Base-by-base conservation (phyloP, 2,888 invertebrate species). In the Lomographa bimaculata region DNA sequence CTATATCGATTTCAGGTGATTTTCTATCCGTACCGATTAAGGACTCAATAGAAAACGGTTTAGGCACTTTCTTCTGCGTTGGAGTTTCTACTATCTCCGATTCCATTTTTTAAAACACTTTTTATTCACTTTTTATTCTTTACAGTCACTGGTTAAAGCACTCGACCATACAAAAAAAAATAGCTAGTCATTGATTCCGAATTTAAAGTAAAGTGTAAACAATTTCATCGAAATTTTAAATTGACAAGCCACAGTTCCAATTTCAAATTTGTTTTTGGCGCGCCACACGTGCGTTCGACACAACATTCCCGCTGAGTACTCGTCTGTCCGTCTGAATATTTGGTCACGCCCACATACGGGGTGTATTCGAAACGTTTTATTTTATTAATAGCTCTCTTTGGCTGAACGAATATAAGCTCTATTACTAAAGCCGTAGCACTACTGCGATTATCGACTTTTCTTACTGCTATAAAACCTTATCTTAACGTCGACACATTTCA, bases 1-100 rank as follows among this genome's bases (percentile, higher is more conserved):
- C 87, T 57, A 87, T 84, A 42, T 87, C 87, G 18, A 89, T 87
- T 45, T 86, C 87, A 1, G 89, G 89, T 20, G 85, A 85, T 72
- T 86, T 86, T 50, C 87, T 63, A 5, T 79, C 75, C n/a, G 57
- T 58, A 0, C 90, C 90, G 9, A 92, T 92, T 11, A 92, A 60
- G 1, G 92, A 92, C 69, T 92, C 92, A 25, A 92, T 92, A 0
- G 92, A 91, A 68, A 92, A 92, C 1, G 92, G 91, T 55, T 90
- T 91, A 1, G 92, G 92, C 30, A 86, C 83, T 58, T 75, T 85
- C 39, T 82, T 82, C 43, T 77, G 72, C 0, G 76, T 78, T 54
- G 78, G 74, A 0, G 79, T 79, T 46, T 79, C 79, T 1, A 52
- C 55, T 14, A 81, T 58, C 60, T 84, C 77, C 0, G 80, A 79